Evolutionary conservation across 2,888 invertebrate species (phyloP), one percentile per base, ranked within the genome.

Genomic region (Choristoneura rosaceana): DNA sequence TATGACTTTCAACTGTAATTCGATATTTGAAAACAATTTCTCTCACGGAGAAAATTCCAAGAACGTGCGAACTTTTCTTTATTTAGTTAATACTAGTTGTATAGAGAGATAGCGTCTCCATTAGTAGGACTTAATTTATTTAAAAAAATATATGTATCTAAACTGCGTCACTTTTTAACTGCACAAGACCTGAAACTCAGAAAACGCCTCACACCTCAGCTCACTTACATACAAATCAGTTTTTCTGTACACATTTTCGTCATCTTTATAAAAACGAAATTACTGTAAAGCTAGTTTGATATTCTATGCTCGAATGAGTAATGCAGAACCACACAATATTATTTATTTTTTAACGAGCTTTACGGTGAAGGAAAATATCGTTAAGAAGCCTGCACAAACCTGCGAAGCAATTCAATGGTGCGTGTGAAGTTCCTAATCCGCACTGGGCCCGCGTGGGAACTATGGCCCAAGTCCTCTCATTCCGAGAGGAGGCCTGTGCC

Each of bases 31-130:
- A 69, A 60, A 73, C 59, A 73, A 69, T 73, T 73, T 69, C 68
- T 73, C 64, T 64, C 34, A 50, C 50, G 62, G 73, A 73, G 73
- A 60, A 73, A 64, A 73, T 64, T 59, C 8, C 34, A 71, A 71
- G 71, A 68, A 47, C 64, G 64, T 69, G 33, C 14, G 12, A n/a
- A 25, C 59, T 63, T 63, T 63, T 71, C 63, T 63, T 63, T 58
- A n/a, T 65, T 38, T 12, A 12, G 10, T 34, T 34, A 43, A 43
- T 17, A 33, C 33, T 55, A 58, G 25, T 7, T 60, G 4, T 50
- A 34, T 34, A 38, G 34, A 34, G 15, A 60, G 41, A n/a, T 69
- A 38, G 10, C 38, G 17, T 12, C 8, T 25, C 25, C 38, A 45
- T 25, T 55, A 4, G 8, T 5, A n/a, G 12, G n/a, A 52, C 33